phyloP scores from a whole-genome alignment of 1,140 invertebrate genomes.

The Melipona quadrifasciata region DNA sequence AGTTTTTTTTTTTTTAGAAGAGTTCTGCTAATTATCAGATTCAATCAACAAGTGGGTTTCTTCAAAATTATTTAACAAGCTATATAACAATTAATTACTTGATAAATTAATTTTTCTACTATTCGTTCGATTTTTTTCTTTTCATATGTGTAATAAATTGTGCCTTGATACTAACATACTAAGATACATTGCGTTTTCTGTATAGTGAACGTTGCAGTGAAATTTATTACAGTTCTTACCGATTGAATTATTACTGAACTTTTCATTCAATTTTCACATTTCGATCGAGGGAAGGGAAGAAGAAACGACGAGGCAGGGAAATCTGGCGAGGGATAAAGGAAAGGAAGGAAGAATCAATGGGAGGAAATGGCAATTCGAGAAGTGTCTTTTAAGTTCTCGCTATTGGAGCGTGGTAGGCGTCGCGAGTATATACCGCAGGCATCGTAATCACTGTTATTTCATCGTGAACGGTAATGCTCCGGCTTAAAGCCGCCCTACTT shows the following conservation, averaged over 20 bases:
- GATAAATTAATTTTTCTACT: too few species aligned
- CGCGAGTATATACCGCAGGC: constrained; percentile 68
- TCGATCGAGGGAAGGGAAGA: background rate
- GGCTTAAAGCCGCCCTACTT: constrained; percentile 76
- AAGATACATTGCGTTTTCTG: too few species aligned
- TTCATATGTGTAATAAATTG: too few species aligned
- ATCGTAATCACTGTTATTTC: constrained; percentile 79
- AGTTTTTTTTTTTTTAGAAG: background rate
- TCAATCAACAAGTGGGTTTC: background rate
- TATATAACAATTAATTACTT: too few species aligned
- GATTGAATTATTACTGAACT: background rate
- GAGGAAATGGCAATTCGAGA: background rate
- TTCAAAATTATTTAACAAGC: too few species aligned
- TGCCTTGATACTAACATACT: too few species aligned
- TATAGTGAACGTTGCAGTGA: too few species aligned
- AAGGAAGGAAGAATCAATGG: background rate
- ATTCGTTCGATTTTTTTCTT: too few species aligned
- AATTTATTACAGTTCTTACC: too few species aligned
- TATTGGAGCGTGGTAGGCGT: constrained; percentile 68
- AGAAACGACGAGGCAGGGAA: background rate
- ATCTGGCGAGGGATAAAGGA: background rate
- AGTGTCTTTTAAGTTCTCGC: constrained; percentile 71
- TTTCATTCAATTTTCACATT: background rate
- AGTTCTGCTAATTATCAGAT: background rate
- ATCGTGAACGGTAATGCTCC: constrained; percentile 77